Evolutionary conservation across 1,140 invertebrate genomes (phyloP), one percentile per base, ranked within the genome.

Genomic region (Physella acuta): DNA sequence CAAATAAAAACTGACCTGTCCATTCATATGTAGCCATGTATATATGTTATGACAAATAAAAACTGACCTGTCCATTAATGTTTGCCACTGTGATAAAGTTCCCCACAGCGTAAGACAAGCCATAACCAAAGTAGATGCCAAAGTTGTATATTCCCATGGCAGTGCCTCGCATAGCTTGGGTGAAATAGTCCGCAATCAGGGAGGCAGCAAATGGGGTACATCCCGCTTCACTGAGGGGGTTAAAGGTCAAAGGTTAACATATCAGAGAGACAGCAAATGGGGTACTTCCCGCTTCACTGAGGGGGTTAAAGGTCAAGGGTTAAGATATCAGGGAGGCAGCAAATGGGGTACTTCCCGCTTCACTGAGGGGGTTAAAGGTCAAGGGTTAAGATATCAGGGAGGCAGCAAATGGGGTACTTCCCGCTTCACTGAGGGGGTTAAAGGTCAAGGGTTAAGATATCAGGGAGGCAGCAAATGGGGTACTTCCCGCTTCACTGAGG

Each of bases 121-220:
- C 94, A 74, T 95, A 97, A 16, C 94, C 94, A 28, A 94, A 92
- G 79, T 97, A 97, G 72, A 97, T 96, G 37, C 94, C 94, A 93
- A 93, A 96, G 84, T 96, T 96, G 85, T 96, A 96, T 64, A 97
- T 91, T 0, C 94, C 94, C 87, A 97, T 90, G 0, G 95, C 94
- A 17, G 95, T 85, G 11, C 92, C 94, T 71, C 94, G 88, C 73
- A 93, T 90, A 64, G 91, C 88, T 79, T 72, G 31, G 69, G 70
- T 71, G 75, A 81, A 86, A 60, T 83, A 85, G 79, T 96, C 94
- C 0, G 93, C 92, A 20, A 97, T 87, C 53, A 97, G 90, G 3
- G 91, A 91, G 0, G 93, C 94, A 1, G 93, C 92, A 75, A 96
- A 84, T 0, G 94, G 94, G 84, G 94, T 94, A 79, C 93, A 94